Evolutionary conservation across 2,113 vertebrate species (phyloP), one percentile per base, ranked within the genome.

Genomic region (Delphinus delphis): DNA sequence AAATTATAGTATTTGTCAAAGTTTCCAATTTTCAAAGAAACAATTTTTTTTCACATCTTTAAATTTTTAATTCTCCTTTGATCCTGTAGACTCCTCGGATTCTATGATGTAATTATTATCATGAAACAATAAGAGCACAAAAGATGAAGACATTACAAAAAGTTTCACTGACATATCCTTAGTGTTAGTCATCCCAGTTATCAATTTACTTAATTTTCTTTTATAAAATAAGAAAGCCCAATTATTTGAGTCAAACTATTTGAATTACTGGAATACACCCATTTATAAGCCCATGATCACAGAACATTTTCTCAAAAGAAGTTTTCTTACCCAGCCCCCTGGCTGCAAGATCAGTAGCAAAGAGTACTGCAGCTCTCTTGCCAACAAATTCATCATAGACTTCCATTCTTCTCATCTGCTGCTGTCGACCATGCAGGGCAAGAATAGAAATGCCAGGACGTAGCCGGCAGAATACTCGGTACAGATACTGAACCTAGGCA

Each of bases 361-460:
- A 99, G 6, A 99, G 99, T 9, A 99, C 99, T 0, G 99, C 99
- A 1, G 99, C 98, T 91, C 99, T 99, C 97, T 99, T 99, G 58
- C 98, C 98, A 89, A 99, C 96, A 97, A 99, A 99, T n/a, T 99
- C 99, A 0, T 99, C 99, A 98, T 99, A 99, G 81, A 99, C 99
- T 97, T 99, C 99, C 99, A 99, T 99, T 81, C 99, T 99, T 98
- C 99, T 99, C 99, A 99, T 99, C 98, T 99, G 99, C 60, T 99
- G 99, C 98, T 99, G 99, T 93, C 99, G 99, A 28, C 99, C 99
- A 17, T 99, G 99, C 79, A 99, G 98, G 0, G 99, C 99, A 96
- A 99, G 98, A 5, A 99, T 80, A 2, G 99, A 99, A 89, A 99
- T 98, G 38, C 99, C 99, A 2, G 99, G 99, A 15, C 99, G 98